Evolutionary conservation across 2,888 invertebrate genomes (phyloP).

Genomic region (Melinaea menophilus): DNA sequence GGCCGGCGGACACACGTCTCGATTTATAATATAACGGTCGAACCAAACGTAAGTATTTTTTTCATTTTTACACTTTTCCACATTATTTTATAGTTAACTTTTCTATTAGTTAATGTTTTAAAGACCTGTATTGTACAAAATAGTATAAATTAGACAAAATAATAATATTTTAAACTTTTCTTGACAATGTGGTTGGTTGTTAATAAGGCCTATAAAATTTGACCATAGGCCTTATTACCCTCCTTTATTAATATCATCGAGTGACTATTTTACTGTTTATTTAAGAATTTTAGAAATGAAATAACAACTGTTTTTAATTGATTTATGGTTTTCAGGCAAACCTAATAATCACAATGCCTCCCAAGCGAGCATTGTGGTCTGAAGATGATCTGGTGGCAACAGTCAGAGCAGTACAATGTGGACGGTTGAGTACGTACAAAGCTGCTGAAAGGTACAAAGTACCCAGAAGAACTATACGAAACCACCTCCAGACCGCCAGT

Average conservation of each 20-base stretch:
- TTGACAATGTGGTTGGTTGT: not conserved
- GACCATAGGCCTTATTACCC: conserved; percentile 7
- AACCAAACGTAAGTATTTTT: not conserved
- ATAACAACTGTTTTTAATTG: too few relatives aligned
- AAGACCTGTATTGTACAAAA: not conserved
- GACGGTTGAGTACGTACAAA: conserved; percentile 17
- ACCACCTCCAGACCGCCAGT: conserved; percentile 31
- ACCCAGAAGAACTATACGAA: conserved; percentile 37
- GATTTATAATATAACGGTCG: conserved; percentile 8
- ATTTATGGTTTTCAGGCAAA: too few relatives aligned
- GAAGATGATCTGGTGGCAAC: conserved; percentile 16
- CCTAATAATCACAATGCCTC: not conserved
- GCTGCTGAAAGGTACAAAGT: conserved; percentile 34
- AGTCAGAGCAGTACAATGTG: conserved; percentile 21
- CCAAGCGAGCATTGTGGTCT: conserved; percentile 12
- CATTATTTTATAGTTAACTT: not conserved
- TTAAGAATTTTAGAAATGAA: conserved; percentile 57
- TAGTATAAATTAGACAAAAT: not conserved
- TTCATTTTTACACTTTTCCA: conserved; percentile 5
- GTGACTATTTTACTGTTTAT: conserved; percentile 5
- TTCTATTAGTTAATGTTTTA: not conserved
- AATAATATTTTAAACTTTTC: not conserved
- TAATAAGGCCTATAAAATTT: conserved; percentile 10
- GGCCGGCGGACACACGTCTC: not conserved
- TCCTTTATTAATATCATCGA: conserved; percentile 2